Percentiles rank a stretch among this genome's conserved stretches.
Evolutionary conservation across 1,140 invertebrate genomes (phyloP).

Genomic region (Anoplolepis gracilipes): DNA sequence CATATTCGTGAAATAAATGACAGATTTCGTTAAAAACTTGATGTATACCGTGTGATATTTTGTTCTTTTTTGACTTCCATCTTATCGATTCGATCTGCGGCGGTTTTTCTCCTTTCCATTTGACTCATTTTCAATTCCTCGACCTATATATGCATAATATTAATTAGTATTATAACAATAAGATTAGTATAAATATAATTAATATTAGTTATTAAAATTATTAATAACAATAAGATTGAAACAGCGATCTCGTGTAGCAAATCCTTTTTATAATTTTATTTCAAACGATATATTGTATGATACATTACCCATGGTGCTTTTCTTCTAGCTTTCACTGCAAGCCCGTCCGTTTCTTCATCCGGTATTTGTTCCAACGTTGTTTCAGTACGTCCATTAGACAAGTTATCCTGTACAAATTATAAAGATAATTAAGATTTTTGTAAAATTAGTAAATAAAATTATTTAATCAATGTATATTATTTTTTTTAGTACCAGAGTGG

Average conservation of each 20-base stretch:
- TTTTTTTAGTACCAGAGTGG: conserved; percentile 64
- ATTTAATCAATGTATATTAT: too few relatives aligned
- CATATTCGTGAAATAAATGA: background rate
- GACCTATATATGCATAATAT: conserved; percentile 71
- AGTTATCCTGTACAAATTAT: conserved; percentile 77
- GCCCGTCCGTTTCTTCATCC: conserved; percentile 78
- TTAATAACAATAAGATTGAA: conserved; percentile 7
- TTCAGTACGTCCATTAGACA: conserved; percentile 80
- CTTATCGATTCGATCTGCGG: conserved; percentile 78
- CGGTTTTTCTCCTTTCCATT: conserved; percentile 80
- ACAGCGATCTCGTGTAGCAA: background rate
- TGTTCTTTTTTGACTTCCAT: conserved; percentile 79
- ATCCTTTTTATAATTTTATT: background rate
- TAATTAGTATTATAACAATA: too few relatives aligned
- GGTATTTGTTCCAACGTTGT: conserved; percentile 74
- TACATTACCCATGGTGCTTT: conserved; percentile 83
- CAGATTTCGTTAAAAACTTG: background rate
- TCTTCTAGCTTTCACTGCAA: conserved; percentile 76
- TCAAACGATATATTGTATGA: background rate
- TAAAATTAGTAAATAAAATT: background rate
- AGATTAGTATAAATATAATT: too few relatives aligned
- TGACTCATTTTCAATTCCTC: conserved; percentile 84
- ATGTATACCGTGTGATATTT: conserved; percentile 69
- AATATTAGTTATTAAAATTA: too few relatives aligned
- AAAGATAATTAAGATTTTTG: conserved; percentile 26